Base-by-base conservation (phyloP, 2,113 vertebrate genomes). In the Glaucidium brasilianum region DNA sequence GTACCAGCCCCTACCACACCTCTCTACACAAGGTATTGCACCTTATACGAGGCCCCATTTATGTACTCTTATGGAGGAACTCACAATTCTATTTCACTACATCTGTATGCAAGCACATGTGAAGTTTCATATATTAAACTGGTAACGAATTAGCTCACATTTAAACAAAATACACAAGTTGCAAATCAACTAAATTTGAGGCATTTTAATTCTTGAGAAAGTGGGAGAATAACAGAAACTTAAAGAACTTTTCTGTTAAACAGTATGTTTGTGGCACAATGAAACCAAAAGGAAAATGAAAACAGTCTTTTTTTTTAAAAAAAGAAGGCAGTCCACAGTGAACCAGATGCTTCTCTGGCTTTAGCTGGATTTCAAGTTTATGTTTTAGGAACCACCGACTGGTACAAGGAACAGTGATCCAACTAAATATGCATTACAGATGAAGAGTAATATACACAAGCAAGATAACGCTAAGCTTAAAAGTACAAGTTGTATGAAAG, bases 11-110 rank as follows among this genome's bases (percentile, higher is more conserved):
- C 23, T 32, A 64, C 85, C 94, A 94, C 91, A 79, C 53, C 79
- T 72, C 83, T 58, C 76, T 50, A 64, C 60, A 30, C 12, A 32
- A 66, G 12, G 29, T 62, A 85, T 68, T 92, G 80, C 85, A 37
- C 76, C 86, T 75, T 1, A 6, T 3, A 1, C 2, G 27, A 81
- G 91, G 92, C 58, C 83, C 25, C 63, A 47, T 77, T 43, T 35
- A 34, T 4, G 37, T 1, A 17, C 26, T 55, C 25, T 10, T 7
- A 30, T 0, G 3, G 34, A 39, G 60, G 60, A 71, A 71, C 15
- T 9, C 35, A 69, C 22, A 77, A 22, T 26, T 79, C 50, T 74
- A 47, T 74, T 73, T 77, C 55, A 7, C 37, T 85, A 22, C 26
- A 34, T 16, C 75, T 81, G 18, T 17, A 27, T 7, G 23, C 15